phyloP scores from a whole-genome alignment of 2,888 invertebrate species.

The Miltochrista miniata region DNA sequence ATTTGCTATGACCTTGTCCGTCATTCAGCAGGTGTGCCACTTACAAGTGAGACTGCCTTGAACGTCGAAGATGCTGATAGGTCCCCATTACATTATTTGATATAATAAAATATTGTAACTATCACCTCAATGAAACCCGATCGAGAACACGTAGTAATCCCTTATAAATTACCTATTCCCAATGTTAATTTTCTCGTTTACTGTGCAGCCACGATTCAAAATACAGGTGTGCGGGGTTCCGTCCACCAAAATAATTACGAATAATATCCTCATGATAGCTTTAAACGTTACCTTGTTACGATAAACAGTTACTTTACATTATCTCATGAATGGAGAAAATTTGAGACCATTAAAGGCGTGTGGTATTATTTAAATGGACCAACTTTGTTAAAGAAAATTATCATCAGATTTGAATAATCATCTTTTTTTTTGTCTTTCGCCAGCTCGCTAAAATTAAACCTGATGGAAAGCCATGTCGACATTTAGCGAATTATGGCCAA shows the following conservation, averaged over 20 bases:
- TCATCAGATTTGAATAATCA: too few species aligned
- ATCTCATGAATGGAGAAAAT: slow-evolving; percentile 14
- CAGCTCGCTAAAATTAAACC: too few species aligned
- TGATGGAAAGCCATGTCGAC: too few species aligned
- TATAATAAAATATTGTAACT: too few species aligned
- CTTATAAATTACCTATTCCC: slow-evolving; percentile 40
- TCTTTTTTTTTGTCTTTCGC: too few species aligned
- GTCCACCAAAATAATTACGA: slow-evolving; percentile 43
- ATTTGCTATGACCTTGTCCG: too few species aligned
- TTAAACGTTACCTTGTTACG: slow-evolving; percentile 16
- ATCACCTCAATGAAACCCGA: background rate
- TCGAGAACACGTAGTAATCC: slow-evolving; percentile 32
- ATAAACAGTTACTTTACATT: slow-evolving; percentile 29
- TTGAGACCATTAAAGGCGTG: slow-evolving; percentile 6
- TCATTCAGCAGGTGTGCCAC: too few species aligned
- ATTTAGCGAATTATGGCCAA: too few species aligned
- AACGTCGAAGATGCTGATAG: too few species aligned
- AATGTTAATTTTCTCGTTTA: slow-evolving; percentile 35
- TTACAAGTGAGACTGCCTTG: too few species aligned
- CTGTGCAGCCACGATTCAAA: slow-evolving; percentile 43
- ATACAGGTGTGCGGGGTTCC: slow-evolving; percentile 45
- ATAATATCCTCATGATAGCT: slow-evolving; percentile 38
- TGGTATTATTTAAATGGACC: background rate
- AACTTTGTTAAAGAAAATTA: background rate
- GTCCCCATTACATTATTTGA: too few species aligned